Base-by-base conservation (phyloP, 2,888 invertebrate genomes). In the Cephus pygmeus region DNA sequence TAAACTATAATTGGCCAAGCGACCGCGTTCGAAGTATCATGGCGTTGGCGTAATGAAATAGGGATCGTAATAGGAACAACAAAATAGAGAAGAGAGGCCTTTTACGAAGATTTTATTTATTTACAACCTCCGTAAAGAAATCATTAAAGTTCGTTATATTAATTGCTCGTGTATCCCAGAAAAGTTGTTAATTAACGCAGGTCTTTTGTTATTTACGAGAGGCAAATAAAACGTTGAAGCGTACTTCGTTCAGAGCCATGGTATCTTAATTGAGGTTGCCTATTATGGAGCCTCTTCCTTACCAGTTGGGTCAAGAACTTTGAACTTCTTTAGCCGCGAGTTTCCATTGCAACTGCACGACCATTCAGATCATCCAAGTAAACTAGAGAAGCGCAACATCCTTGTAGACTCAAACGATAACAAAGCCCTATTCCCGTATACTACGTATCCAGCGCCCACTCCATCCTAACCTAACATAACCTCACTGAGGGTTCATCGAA, bases 91-190 rank as follows among this genome's bases (percentile, higher is more conserved):
- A 23, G 23, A 56, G 23, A 23, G 23, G 56, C 23, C 56, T 56
- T 56, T 34, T 30, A 34, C 71, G 71, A 74, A 35, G 35, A 34
- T 79, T 71, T 79, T 76, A 79, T 79, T 79, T 74, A 73, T 76
- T 79, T 79, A 76, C 76, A 79, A 73, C 76, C 73, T 73, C 73
- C 76, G 76, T 79, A 69, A 79, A 76, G 56, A 73, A 69, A 69
- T 76, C 73, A 74, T 79, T 79, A 79, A 76, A 79, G 76, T 79
- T 76, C 73, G 79, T 79, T 79, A 34, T 69, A 79, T 79, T 79
- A 76, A 79, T 79, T 76, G 79, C 76, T 74, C 31, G 56, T 36
- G 69, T 69, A 78, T 73, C 75, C 75, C 73, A 69, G 78, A 40
- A 76, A 78, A 78, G 73, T 78, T 78, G 31, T 78, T 78, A 78